Evolutionary conservation across 1,140 invertebrate genomes (phyloP), one percentile per base, ranked within the genome.

Genomic region (Caenorhabditis inopinata): DNA sequence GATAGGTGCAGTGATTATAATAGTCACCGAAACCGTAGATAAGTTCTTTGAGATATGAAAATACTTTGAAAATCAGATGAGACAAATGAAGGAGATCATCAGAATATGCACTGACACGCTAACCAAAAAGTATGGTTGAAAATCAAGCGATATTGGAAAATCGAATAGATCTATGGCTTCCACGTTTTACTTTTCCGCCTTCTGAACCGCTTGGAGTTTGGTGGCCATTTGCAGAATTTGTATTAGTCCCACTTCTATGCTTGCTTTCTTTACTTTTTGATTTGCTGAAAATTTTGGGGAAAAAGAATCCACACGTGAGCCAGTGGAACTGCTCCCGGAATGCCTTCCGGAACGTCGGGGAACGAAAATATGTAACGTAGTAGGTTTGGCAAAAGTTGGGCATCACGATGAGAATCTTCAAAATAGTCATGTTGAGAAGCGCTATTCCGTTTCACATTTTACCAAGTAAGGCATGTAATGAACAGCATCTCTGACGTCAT

Each of bases 311-410:
- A 38, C 29, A 68, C 35, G 58, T 68, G 23, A 68, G 35, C 58
- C 58, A 68, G n/a, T 68, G 12, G 58, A 68, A 38, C 18, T 68
- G 58, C 9, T 68, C 58, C 1, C 58, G 29, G 25, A 68, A 68
- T 9, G 58, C 58, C 38, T 68, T 68, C 11, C 58, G 32, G n/a
- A 68, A 68, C 11, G 32, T n/a, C 1, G 58, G 58, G 0, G 58
- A 68, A 38, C 58, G 58, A 9, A 68, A 68, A 38, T 68, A 68
- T 29, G 58, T 68, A 0, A 68, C 58, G 27, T 68, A 68, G n/a
- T 68, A 68, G n/a, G 58, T 25, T 68, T 68, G 58, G 12, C 58
- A 68, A 14, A 68, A 68, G n/a, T 68, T 68, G n/a, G 58, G 58
- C 58, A 68, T 68, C 0, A 68, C 58, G 7, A 68, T 68, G 0